Conservation (phyloP, 2,888 invertebrate genomes). For the Cybosia mesomella region DNA sequence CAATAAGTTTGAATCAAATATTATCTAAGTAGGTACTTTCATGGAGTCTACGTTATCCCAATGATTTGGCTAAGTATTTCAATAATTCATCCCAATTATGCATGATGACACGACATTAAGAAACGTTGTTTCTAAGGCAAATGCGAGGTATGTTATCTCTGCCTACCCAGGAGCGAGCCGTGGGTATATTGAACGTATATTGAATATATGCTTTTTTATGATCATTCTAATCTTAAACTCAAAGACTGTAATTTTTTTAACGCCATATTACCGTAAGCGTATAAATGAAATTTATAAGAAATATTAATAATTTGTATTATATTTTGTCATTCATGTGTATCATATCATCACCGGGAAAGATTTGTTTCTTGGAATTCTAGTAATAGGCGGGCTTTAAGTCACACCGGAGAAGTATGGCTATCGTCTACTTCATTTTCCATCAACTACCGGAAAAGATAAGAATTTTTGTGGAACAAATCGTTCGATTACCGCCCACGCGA, state of each 20-base stretch:
- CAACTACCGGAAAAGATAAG: too few species aligned
- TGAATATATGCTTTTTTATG: slow-evolving; percentile 7
- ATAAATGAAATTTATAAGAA: slow-evolving; percentile 4
- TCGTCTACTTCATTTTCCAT: too few species aligned
- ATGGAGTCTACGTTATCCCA: not conserved
- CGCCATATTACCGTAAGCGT: slow-evolving; percentile 20
- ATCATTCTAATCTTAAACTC: slow-evolving; percentile 26
- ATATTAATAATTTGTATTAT: not conserved
- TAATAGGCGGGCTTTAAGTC: too few species aligned
- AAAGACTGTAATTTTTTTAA: slow-evolving; percentile 26
- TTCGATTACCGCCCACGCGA: too few species aligned
- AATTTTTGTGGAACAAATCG: too few species aligned
- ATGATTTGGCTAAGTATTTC: not conserved
- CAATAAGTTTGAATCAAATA: not conserved
- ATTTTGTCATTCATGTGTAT: not conserved
- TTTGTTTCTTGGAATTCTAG: not conserved
- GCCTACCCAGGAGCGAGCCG: not conserved
- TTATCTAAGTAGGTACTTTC: not conserved
- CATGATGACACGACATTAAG: not conserved
- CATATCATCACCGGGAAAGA: not conserved
- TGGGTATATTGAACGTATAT: not conserved
- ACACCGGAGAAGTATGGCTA: too few species aligned
- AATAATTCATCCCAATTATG: not conserved
- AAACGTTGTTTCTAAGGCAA: not conserved
- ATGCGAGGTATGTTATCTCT: not conserved